phyloP scores from a whole-genome alignment of 2,888 invertebrate species.

The Diaperis boleti region DNA sequence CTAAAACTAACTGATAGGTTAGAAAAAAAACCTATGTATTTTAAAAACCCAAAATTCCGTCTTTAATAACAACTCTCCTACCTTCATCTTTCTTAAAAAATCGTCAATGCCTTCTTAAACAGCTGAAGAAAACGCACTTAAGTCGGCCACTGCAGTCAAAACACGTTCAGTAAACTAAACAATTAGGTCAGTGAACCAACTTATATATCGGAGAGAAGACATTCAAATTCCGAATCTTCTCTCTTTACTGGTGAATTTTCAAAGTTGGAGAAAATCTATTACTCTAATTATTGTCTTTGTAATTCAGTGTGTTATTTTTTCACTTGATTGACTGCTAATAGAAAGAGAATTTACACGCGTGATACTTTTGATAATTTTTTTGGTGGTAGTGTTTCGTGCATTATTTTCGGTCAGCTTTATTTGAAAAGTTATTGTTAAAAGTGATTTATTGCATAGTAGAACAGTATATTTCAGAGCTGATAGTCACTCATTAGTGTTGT shows the following conservation, averaged over 20 bases:
- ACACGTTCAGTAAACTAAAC: slow-evolving; percentile 59
- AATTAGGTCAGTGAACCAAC: slow-evolving; percentile 65
- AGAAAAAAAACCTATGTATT: no score
- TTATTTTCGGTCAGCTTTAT: no score
- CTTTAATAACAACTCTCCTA: no score
- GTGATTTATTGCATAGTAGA: no score
- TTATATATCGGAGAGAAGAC: slow-evolving; percentile 59
- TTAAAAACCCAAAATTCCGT: neutral
- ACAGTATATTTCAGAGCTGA: no score
- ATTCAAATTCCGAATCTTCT: slow-evolving; percentile 45
- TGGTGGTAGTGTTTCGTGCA: no score
- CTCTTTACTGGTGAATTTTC: slow-evolving; percentile 16
- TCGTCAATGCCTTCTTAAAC: neutral
- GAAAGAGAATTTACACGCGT: neutral
- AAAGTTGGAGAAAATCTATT: slow-evolving; percentile 22
- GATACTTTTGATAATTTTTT: neutral
- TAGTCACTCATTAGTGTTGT: no score
- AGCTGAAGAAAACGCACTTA: slow-evolving; percentile 16
- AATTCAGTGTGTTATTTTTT: slow-evolving; percentile 22
- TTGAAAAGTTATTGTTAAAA: no score
- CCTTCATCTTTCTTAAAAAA: no score
- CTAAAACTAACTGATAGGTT: no score
- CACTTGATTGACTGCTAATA: neutral
- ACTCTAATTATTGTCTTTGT: slow-evolving; percentile 7
- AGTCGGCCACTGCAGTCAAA: slow-evolving; percentile 28